phyloP scores from a whole-genome alignment of 2,113 vertebrate species.

The Antigone vipio region DNA sequence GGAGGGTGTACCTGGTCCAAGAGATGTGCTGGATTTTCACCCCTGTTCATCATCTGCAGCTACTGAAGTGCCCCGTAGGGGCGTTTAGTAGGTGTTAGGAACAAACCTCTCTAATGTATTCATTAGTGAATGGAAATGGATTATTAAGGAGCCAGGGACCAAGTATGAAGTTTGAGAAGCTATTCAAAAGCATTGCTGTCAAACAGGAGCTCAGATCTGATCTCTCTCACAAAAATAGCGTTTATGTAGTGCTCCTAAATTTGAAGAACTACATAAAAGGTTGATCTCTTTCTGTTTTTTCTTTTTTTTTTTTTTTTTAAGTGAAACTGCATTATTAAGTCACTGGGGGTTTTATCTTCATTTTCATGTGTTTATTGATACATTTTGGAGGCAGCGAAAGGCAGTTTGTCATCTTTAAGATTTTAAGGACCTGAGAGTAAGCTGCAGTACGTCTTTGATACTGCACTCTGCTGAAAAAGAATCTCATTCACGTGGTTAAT shows the following conservation, averaged over 20 bases:
- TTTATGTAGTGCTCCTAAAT: not conserved
- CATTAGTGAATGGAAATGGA: not conserved
- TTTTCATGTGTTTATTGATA: not conserved
- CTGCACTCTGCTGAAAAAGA: not conserved
- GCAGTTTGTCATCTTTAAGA: not conserved
- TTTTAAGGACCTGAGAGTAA: not conserved
- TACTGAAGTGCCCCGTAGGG: not conserved
- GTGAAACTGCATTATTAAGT: not conserved
- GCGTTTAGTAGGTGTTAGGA: not conserved
- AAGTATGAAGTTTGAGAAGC: not conserved
- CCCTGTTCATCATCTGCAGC: fast-evolving
- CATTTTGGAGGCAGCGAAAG: not conserved
- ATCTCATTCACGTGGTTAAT: constrained; percentile 8
- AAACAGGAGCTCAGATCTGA: not conserved
- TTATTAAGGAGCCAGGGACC: not conserved
- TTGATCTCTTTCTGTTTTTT: not conserved
- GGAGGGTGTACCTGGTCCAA: no score
- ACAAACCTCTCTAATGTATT: not conserved
- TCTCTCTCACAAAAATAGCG: not conserved
- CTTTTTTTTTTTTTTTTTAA: not conserved
- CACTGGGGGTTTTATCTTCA: not conserved
- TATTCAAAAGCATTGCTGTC: not conserved
- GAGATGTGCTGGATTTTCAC: not conserved
- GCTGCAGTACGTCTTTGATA: not conserved
- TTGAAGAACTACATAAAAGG: not conserved